Base-by-base conservation (phyloP, 1,140 invertebrate genomes). In the Polypedilum pembai region DNA sequence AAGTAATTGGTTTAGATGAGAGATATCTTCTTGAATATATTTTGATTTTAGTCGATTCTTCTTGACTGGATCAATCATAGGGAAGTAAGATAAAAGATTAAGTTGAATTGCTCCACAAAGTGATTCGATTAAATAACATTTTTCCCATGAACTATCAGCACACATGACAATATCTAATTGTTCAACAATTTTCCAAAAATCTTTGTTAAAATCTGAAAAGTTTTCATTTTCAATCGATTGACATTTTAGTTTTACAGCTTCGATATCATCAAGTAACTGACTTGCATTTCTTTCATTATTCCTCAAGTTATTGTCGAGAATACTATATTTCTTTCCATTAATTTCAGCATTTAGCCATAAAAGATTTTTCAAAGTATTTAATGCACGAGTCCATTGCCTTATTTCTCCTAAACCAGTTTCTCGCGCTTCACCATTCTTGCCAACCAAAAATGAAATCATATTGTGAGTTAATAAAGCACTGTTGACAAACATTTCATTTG, bases 21-120 rank as follows among this genome's bases (percentile, higher is more conserved):
- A 76, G 0, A 89, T 84, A 77, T 92, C 89, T 78, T 92, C 87
- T 12, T 85, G 79, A 10, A 87, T 80, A 74, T 92, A 91, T 69
- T 85, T 79, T 5, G 89, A 82, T 80, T 91, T 91, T 0, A 93
- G 79, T 1, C 85, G 82, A 56, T 88, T 85, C 79, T 92, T 93
- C 72, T 89, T 86, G 0, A 92, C 87, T 1, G 91, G 91, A 84
- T 94, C 93, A 17, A 94, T 88, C 1, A 84, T 78, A 0, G 86
- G 81, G 0, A 87, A 77, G 77, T 85, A 83, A 0, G 83, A 84
- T n/a, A 84, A 76, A 20, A 85, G 75, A 17, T 81, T 83, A 4
- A 86, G 75, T 77, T 86, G 79, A 1, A 84, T 75, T 4, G 80
- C 81, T 40, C 80, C 81, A 73, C 80, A 76, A 0, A 82, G 33